Evolutionary conservation across 2,888 invertebrate species (phyloP).

Genomic region (Lasioglossum zephyrum): DNA sequence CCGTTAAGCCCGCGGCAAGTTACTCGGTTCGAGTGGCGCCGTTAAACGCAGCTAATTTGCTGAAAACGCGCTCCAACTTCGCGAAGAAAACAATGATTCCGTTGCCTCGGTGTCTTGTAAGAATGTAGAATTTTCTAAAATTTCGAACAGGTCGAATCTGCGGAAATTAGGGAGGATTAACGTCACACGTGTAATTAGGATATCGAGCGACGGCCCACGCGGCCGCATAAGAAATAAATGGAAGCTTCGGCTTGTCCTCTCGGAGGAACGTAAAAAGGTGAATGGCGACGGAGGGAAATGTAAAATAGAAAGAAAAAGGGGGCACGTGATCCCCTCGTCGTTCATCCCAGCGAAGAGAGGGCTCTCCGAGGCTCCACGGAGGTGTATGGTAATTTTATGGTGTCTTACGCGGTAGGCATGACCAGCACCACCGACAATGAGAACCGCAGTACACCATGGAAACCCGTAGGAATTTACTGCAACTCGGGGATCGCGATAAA

Average conservation of each 20-base stretch:
- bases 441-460: neutral
- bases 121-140: neutral
- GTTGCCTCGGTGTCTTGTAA: neutral
- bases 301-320: slow-evolving; percentile 29
- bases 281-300: slow-evolving; percentile 17
- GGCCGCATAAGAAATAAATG: slow-evolving; percentile 13
- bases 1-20: slow-evolving; percentile 26
- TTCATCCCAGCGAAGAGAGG: slow-evolving; percentile 28
- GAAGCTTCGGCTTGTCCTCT: neutral
- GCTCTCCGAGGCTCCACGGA: neutral
- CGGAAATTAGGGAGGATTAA: neutral
- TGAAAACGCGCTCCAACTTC: slow-evolving; percentile 2
- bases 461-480: slow-evolving; percentile 27
- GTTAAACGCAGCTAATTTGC: slow-evolving; percentile 33
- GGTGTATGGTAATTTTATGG: slow-evolving; percentile 66
- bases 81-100: neutral
- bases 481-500: slow-evolving; percentile 61
- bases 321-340: slow-evolving; percentile 38
- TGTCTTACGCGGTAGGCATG: slow-evolving; percentile 48
- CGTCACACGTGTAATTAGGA: neutral
- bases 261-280: slow-evolving; percentile 21
- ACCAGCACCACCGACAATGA: neutral
- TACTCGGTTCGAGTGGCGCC: slow-evolving; percentile 1
- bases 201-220: neutral
- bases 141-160: neutral